phyloP scores from a whole-genome alignment of 2,888 invertebrate species.

The Pachydiplax longipennis region DNA sequence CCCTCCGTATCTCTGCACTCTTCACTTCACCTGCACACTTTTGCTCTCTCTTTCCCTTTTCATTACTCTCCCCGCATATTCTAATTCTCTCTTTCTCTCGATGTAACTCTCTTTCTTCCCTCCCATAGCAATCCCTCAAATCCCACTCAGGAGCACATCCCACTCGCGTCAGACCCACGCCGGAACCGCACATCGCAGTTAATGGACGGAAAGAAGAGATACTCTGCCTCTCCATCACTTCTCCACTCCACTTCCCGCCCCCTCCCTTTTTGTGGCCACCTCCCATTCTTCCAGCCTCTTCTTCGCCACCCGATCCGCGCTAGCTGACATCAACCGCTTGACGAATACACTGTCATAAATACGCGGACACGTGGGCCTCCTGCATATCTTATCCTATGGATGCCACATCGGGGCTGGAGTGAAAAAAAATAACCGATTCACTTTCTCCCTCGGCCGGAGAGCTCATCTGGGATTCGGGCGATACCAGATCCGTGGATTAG shows the following conservation, averaged over 20 bases:
- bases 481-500: no score
- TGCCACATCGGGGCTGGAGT: neutral
- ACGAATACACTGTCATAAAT: neutral
- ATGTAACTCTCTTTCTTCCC: neutral
- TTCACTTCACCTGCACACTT: neutral
- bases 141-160: neutral
- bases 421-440: neutral
- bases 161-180: neutral
- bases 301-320: neutral
- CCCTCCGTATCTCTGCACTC: neutral
- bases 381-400: neutral
- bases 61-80: no score
- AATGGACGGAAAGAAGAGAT: conserved; percentile 12
- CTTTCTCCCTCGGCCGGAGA: neutral
- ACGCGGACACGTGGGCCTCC: neutral
- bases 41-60: neutral
- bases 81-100: neutral
- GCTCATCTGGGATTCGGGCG: neutral
- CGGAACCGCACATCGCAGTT: conserved; percentile 16
- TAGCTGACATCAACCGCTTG: neutral
- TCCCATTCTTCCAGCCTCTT: neutral
- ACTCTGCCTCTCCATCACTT: neutral
- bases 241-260: neutral
- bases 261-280: neutral
- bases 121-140: neutral